phyloP scores from a whole-genome alignment of 2,113 vertebrate species.

The Abramis brama region DNA sequence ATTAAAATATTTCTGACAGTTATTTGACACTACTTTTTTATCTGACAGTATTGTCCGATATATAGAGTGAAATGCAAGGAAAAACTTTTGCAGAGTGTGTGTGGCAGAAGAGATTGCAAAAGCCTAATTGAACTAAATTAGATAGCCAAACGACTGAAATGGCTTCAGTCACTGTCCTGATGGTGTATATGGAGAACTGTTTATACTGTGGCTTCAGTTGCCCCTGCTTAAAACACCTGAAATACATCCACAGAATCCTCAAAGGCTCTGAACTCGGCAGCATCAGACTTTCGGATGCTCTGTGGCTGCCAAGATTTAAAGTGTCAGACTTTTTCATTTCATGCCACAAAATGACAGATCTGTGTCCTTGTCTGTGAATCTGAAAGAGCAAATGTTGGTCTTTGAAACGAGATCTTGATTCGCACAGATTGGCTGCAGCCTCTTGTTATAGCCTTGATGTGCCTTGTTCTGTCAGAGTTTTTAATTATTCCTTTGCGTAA shows the following conservation, averaged over 20 bases:
- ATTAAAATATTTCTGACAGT: background rate
- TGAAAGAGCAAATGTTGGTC: conserved; percentile 18
- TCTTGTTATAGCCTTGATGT: conserved; percentile 33
- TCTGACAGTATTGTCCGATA: background rate
- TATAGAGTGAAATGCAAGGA: background rate
- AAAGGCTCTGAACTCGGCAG: background rate
- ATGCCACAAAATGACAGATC: conserved; percentile 23
- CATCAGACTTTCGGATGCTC: background rate
- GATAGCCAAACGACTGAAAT: background rate
- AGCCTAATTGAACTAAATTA: background rate
- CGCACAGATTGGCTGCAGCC: conserved; percentile 13
- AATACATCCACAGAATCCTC: background rate
- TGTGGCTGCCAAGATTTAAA: background rate
- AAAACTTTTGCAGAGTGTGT: background rate
- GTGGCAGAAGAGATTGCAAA: background rate
- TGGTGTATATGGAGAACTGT: background rate
- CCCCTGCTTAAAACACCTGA: conserved; percentile 8
- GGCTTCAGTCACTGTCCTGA: background rate
- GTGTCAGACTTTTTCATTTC: conserved; percentile 8
- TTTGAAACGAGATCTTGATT: conserved; percentile 2
- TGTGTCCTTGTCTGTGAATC: background rate
- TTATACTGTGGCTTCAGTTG: background rate
- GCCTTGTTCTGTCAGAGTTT: conserved; percentile 22
- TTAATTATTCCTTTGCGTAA: conserved; percentile 23
- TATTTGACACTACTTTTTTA: background rate